Percentiles rank a stretch among this genome's conserved stretches.
These are phyloP conservation scores for Muntiacus muntjak DNA, from an alignment of 2,113 vertebrate genomes.

Conservation along the genomic window DNA sequence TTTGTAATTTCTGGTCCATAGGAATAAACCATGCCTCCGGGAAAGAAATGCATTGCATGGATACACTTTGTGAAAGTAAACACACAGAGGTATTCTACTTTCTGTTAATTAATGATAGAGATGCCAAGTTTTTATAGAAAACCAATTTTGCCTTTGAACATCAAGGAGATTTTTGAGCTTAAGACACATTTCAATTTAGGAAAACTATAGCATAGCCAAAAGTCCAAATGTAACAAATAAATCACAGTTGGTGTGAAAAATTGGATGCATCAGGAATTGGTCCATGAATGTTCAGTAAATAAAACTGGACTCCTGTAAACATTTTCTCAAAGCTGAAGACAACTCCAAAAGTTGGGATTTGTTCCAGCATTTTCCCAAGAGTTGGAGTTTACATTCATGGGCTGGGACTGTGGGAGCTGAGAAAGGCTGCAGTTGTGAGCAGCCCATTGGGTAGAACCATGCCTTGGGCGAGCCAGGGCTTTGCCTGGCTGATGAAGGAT, in stretches of 20 bases:
- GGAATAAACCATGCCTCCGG: conserved; percentile 48
- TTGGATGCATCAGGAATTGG: background rate
- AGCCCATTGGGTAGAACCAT: background rate
- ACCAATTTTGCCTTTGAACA: conserved; percentile 63
- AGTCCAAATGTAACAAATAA: conserved; percentile 46
- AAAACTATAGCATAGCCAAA: conserved; percentile 35
- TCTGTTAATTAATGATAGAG: conserved; percentile 68
- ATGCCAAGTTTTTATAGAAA: conserved; percentile 66
- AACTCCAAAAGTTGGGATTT: background rate
- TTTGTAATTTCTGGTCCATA: conserved; percentile 60
- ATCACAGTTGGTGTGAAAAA: conserved; percentile 19
- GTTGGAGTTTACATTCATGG: conserved; percentile 11
- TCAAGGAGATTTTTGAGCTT: conserved; percentile 59
- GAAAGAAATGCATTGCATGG: conserved; percentile 40
- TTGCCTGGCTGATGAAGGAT: background rate
- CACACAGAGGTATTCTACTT: conserved; percentile 59
- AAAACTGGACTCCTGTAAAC: background rate
- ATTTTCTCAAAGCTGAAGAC: conserved; percentile 13
- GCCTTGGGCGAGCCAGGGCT: background rate
- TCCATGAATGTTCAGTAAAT: conserved; percentile 31
- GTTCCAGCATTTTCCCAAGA: conserved; percentile 43
- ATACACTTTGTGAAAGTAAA: conserved; percentile 56
- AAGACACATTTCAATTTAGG: conserved; percentile 61
- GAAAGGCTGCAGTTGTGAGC: background rate
- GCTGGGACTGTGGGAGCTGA: background rate